These are phyloP conservation scores for Schrankia costaestrigalis DNA, from an alignment of 2,888 invertebrate species.

Conservation along the genomic window DNA sequence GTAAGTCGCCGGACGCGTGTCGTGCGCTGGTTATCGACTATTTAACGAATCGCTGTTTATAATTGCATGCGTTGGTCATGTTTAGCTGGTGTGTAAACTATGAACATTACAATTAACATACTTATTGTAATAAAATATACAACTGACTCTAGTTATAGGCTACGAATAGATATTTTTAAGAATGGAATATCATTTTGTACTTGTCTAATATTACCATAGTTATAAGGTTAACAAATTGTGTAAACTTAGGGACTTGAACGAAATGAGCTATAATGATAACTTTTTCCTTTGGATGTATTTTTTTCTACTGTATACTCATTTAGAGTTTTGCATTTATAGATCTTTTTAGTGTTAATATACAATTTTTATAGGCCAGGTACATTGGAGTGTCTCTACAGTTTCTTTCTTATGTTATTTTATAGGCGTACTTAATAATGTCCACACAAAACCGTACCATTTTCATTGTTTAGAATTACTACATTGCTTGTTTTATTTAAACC, in stretches of 20 bases:
- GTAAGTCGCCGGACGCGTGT: too few species aligned
- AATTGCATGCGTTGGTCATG: conserved; percentile 53
- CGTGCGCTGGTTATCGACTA: conserved; percentile 12
- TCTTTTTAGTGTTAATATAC: conserved; percentile 73
- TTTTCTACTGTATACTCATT: conserved; percentile 75
- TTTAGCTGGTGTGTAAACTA: conserved; percentile 58
- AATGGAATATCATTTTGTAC: conserved; percentile 79
- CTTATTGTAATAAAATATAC: conserved; percentile 69
- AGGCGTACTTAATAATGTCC: conserved; percentile 73
- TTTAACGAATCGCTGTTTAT: conserved; percentile 44
- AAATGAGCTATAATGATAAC: conserved; percentile 68
- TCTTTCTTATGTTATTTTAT: conserved; percentile 38
- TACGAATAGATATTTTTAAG: conserved; percentile 73
- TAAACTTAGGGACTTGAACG: conserved; percentile 72
- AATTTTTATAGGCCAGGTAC: conserved; percentile 59
- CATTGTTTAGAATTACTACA: conserved; percentile 49
- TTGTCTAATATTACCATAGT: conserved; percentile 78
- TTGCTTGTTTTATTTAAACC: conserved; percentile 49
- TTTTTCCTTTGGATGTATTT: conserved; percentile 74
- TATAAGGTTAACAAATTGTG: conserved; percentile 76
- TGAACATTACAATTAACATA: conserved; percentile 53
- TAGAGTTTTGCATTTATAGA: conserved; percentile 78
- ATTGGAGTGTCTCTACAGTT: conserved; percentile 38
- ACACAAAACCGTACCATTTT: conserved; percentile 60
- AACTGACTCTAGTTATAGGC: conserved; percentile 76